Evolutionary conservation across 2,113 vertebrate genomes (phyloP), one percentile per base, ranked within the genome.

Genomic region (Mesitornis unicolor): DNA sequence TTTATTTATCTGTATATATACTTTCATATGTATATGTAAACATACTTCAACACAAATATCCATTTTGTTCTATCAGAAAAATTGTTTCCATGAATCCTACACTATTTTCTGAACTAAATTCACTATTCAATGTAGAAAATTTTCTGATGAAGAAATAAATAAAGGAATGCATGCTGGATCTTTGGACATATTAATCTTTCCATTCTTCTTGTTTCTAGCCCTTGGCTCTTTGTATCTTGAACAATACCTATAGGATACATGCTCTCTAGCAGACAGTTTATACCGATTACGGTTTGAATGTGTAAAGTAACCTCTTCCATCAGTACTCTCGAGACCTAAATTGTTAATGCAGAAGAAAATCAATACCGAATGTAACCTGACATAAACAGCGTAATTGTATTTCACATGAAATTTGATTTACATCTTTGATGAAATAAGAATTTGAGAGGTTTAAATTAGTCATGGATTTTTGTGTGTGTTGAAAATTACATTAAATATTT

Each of bases 381-480:
- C 91, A 90, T 82, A 87, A 88, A 51, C 16, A 76, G 15, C 45
- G 80, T 83, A 92, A 89, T 91, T 89, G 6, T 53, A 76, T 91
- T 87, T 89, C 63, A 67, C 63, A 69, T 42, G 50, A 84, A 95
- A 89, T 89, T 67, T 85, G 17, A 85, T 95, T 93, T 96, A 63
- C 50, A 76, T 90, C 45, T 92, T 85, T 76, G 54, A 84, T 88
- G 79, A 92, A 79, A 56, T 36, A 84, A 68, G 18, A 88, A 79
- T 79, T 48, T 76, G 48, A 64, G 69, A 87, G 29, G 10, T 82
- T 87, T 93, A 79, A 97, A 85, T 85, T 85, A 91, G 43, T 79
- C n/a, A 84, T 51, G 29, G 26, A 79, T 68, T 91, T 89, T 68
- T n/a, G 16, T 31, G 11, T 73, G 48, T 76, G 31, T 69, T 88